Evolutionary conservation across 2,113 vertebrate genomes (phyloP).

Genomic region (Anser cygnoides): DNA sequence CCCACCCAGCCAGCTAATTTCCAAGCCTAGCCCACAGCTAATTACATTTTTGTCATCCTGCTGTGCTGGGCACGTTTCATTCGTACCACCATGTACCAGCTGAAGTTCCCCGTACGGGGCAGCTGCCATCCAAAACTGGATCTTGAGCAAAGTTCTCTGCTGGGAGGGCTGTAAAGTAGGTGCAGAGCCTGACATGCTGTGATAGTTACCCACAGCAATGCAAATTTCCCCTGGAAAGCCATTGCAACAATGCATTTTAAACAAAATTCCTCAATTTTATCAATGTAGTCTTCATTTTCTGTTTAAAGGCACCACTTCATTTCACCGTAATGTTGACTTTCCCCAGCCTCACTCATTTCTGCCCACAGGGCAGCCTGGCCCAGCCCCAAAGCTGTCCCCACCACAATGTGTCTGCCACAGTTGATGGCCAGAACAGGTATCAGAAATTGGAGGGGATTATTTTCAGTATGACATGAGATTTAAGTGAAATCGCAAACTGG

Average conservation of each 20-base stretch:
- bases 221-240: neutral
- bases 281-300: neutral
- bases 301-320: neutral
- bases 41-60: constrained; percentile 40
- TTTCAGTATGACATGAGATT: neutral
- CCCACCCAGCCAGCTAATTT: neutral
- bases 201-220: neutral
- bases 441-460: neutral
- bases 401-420: neutral
- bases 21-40: neutral
- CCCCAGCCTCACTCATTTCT: neutral
- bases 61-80: neutral
- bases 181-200: neutral
- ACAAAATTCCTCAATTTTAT: neutral
- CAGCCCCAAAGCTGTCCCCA: neutral
- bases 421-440: neutral
- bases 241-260: neutral
- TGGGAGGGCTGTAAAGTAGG: neutral
- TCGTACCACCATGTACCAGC: constrained; percentile 3
- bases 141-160: neutral
- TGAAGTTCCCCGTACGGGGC: neutral
- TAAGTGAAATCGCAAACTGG: neutral
- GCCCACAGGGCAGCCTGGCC: neutral
- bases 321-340: neutral
- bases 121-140: neutral